phyloP scores from a whole-genome alignment of 2,113 vertebrate species.

The Plectropomus leopardus region DNA sequence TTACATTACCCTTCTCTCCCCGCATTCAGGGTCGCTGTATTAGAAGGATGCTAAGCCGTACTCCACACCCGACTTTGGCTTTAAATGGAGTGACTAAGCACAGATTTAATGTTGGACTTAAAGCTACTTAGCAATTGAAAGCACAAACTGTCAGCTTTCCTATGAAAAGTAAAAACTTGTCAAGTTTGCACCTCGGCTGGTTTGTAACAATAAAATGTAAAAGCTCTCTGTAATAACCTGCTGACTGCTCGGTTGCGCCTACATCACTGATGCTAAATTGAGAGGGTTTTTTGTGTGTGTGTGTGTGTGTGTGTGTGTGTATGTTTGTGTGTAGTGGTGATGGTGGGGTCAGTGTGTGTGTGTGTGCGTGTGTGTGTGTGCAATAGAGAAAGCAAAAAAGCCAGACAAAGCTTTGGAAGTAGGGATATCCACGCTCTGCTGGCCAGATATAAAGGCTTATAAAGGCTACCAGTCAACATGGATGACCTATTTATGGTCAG shows the following conservation, averaged over 20 bases:
- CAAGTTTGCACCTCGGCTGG: slow-evolving; percentile 49
- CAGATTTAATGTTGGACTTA: slow-evolving; percentile 67
- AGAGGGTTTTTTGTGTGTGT: slow-evolving; percentile 22
- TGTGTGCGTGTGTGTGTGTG: neutral
- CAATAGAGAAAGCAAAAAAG: slow-evolving; percentile 2
- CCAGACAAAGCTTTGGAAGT: slow-evolving; percentile 33
- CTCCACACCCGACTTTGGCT: slow-evolving; percentile 46
- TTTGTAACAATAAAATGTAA: slow-evolving; percentile 57
- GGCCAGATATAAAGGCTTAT: slow-evolving; percentile 66
- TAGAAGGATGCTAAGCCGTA: slow-evolving; percentile 29
- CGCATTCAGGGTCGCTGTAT: neutral
- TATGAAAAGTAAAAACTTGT: slow-evolving; percentile 53
- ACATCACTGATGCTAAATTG: slow-evolving; percentile 43
- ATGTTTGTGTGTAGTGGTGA: neutral
- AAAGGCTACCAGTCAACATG: slow-evolving; percentile 66
- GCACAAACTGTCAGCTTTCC: slow-evolving; percentile 66
- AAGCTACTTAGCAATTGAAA: slow-evolving; percentile 62
- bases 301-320: slow-evolving; percentile 4
- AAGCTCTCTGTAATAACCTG: slow-evolving; percentile 59
- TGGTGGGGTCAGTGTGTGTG: neutral
- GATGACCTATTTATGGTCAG: slow-evolving; percentile 69
- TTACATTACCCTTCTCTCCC: neutral
- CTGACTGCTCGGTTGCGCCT: slow-evolving; percentile 59
- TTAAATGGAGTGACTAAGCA: slow-evolving; percentile 72
- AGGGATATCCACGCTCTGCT: slow-evolving; percentile 59